phyloP scores from a whole-genome alignment of 2,888 invertebrate genomes.

The Megastigmus dorsalis region DNA sequence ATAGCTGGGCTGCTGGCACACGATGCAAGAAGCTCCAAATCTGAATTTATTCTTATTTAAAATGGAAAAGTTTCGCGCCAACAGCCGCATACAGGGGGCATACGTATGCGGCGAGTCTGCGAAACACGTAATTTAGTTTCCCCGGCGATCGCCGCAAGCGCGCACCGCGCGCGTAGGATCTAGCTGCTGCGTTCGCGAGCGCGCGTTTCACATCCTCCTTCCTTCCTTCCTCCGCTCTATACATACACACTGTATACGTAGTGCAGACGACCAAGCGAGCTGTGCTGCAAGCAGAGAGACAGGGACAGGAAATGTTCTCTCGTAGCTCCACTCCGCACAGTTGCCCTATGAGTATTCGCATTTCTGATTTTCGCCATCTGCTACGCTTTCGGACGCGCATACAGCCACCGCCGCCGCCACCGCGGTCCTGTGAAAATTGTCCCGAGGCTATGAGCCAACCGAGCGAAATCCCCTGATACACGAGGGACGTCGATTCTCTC shows the following conservation, averaged over 20 bases:
- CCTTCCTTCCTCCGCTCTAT: too few species aligned
- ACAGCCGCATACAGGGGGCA: not conserved
- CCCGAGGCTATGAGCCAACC: not conserved
- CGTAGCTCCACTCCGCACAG: too few species aligned
- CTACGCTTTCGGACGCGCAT: too few species aligned
- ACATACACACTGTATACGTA: too few species aligned
- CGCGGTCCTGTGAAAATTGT: not conserved
- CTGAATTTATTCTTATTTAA: slow-evolving; percentile 70
- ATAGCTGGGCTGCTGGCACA: slow-evolving; percentile 50
- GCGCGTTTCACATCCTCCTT: too few species aligned
- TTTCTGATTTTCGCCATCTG: slow-evolving; percentile 20
- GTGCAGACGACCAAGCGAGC: too few species aligned
- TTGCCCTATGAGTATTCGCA: slow-evolving; percentile 18
- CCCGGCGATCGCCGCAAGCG: not conserved
- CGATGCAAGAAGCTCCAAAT: slow-evolving; percentile 59
- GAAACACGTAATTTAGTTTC: slow-evolving; percentile 68
- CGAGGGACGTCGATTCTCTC: not conserved
- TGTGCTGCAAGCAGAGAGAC: too few species aligned
- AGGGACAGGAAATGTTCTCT: too few species aligned
- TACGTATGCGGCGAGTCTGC: slow-evolving; percentile 36
- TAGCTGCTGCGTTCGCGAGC: not conserved
- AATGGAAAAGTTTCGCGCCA: slow-evolving; percentile 66
- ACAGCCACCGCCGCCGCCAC: not conserved
- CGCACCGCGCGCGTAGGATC: not conserved
- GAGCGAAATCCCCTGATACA: not conserved